phyloP scores from a whole-genome alignment of 1,140 invertebrate species.

The Drosophila erecta region DNA sequence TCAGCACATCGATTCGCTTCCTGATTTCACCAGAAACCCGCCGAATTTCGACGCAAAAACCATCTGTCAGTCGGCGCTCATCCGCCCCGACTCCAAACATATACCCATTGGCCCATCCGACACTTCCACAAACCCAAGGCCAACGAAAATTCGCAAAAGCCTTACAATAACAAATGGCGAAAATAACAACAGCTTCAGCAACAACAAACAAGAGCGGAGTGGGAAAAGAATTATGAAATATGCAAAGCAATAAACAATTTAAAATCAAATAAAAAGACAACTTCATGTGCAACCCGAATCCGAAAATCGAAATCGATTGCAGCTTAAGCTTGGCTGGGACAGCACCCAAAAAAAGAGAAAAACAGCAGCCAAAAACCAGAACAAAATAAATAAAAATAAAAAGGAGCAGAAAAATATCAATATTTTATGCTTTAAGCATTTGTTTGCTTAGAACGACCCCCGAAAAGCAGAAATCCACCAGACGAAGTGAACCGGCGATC shows the following conservation, averaged over 20 bases:
- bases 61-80: slow-evolving; percentile 30
- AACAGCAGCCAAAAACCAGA: slow-evolving; percentile 15
- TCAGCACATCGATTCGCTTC: slow-evolving; percentile 15
- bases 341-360: slow-evolving; percentile 44
- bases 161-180: slow-evolving; percentile 40
- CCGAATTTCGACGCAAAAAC: slow-evolving; percentile 27
- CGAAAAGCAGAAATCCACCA: slow-evolving; percentile 53
- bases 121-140: slow-evolving; percentile 36
- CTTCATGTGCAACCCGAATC: slow-evolving; percentile 68
- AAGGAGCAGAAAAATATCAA: slow-evolving; percentile 63
- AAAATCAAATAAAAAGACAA: slow-evolving; percentile 81
- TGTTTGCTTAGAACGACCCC: slow-evolving; percentile 80
- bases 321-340: slow-evolving; percentile 46
- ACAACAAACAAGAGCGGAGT: slow-evolving; percentile 19
- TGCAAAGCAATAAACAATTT: slow-evolving; percentile 82
- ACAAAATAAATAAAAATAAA: slow-evolving; percentile 32
- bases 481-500: slow-evolving; percentile 40
- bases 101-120: slow-evolving; percentile 34
- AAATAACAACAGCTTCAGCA: slow-evolving; percentile 32
- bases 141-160: slow-evolving; percentile 13
- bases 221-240: slow-evolving; percentile 73
- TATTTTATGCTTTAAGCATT: slow-evolving; percentile 80
- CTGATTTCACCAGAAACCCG: slow-evolving; percentile 32
- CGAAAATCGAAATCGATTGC: slow-evolving; percentile 59
- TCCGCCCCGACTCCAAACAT: slow-evolving; percentile 3